Percentiles rank a stretch among this genome's conserved stretches.
These are phyloP conservation scores for Epistrophe grossulariae DNA, from an alignment of 2,888 invertebrate species.

Conservation along the genomic window DNA sequence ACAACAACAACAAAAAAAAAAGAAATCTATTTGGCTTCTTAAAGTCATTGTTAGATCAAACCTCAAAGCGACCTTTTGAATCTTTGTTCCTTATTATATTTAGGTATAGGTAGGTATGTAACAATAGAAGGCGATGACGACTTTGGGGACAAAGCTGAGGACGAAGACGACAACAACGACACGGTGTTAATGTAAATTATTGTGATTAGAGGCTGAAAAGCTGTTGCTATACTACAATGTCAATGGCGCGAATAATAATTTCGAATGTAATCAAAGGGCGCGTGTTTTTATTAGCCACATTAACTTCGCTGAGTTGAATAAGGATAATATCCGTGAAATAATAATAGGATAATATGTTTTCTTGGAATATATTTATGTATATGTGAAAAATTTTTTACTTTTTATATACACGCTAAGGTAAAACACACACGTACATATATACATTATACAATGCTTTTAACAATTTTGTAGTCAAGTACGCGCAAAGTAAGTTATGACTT, in stretches of 20 bases:
- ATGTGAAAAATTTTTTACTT: not conserved
- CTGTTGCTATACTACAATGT: conserved; percentile 46
- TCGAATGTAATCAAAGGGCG: conserved; percentile 66
- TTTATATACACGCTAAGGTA: not conserved
- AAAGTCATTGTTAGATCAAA: conserved; percentile 64
- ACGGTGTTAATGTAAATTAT: conserved; percentile 63
- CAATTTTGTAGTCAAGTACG: not conserved
- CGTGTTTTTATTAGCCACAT: conserved; percentile 58
- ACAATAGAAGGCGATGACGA: conserved; percentile 15
- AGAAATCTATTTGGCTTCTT: conserved; percentile 22
- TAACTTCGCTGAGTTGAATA: conserved; percentile 42
- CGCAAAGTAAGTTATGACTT: not conserved
- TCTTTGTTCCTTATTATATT: conserved; percentile 13
- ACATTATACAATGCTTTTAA: not conserved
- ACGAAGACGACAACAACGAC: not conserved
- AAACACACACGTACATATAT: too few species aligned
- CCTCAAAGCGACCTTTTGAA: conserved; percentile 53
- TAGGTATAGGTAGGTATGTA: not conserved
- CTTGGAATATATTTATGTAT: not conserved
- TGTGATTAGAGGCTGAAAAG: conserved; percentile 29
- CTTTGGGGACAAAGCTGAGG: not conserved
- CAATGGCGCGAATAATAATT: conserved; percentile 68
- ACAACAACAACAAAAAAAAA: too few species aligned
- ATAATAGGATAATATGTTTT: conserved; percentile 51
- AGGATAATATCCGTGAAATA: conserved; percentile 44